Conservation (phyloP, 2,888 invertebrate species). For the Drosophila helvetica region DNA sequence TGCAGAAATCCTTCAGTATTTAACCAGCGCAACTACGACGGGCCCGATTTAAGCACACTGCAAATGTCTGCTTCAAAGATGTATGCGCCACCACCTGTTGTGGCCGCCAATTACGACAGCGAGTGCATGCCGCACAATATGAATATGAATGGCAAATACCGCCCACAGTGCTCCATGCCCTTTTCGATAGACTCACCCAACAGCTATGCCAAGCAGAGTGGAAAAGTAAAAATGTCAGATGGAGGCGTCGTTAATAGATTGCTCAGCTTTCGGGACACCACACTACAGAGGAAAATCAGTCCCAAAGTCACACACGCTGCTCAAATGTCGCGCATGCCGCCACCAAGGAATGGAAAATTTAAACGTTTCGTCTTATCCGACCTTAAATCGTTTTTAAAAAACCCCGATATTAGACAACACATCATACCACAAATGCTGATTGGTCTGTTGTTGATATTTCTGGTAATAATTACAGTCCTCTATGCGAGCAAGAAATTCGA, state of each 20-base stretch:
- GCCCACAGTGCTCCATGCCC: slow-evolving; percentile 48
- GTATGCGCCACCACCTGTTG: slow-evolving; percentile 79
- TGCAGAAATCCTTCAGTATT: slow-evolving; percentile 16
- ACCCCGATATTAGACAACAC: slow-evolving; percentile 75
- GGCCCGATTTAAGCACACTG: slow-evolving; percentile 35
- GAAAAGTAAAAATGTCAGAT: slow-evolving; percentile 54
- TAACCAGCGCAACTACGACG: slow-evolving; percentile 31
- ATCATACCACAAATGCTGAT: slow-evolving; percentile 88
- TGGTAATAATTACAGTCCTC: slow-evolving; percentile 87
- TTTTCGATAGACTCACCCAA: slow-evolving; percentile 55
- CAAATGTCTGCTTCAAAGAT: slow-evolving; percentile 68
- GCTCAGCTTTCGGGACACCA: slow-evolving; percentile 73
- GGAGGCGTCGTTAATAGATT: slow-evolving; percentile 72
- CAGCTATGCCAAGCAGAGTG: slow-evolving; percentile 44
- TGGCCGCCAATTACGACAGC: slow-evolving; percentile 75
- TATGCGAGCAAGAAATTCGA: slow-evolving; percentile 86
- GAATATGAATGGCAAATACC: slow-evolving; percentile 49
- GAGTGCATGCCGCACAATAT: slow-evolving; percentile 60
- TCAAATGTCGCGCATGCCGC: slow-evolving; percentile 38
- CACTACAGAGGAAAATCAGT: slow-evolving; percentile 63
- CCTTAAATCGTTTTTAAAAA: slow-evolving; percentile 52
- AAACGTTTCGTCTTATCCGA: slow-evolving; percentile 53
- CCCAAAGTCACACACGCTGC: slow-evolving; percentile 46
- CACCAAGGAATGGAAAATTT: slow-evolving; percentile 43
- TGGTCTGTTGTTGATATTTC: slow-evolving; percentile 87